phyloP scores from a whole-genome alignment of 1,140 invertebrate genomes.

The Euglossa dilemma region DNA sequence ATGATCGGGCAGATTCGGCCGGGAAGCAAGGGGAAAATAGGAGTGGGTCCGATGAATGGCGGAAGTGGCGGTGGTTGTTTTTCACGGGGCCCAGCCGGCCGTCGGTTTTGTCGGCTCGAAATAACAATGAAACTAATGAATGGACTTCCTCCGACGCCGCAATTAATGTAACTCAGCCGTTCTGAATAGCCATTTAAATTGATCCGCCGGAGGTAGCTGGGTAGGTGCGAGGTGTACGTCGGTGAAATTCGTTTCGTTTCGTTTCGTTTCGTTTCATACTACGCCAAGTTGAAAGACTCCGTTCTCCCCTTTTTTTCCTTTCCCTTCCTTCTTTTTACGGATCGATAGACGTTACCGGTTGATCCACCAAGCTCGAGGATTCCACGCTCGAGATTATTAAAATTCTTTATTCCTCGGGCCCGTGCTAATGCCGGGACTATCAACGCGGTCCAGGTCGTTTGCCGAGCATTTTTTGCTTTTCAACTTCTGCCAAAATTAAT shows the following conservation, averaged over 20 bases:
- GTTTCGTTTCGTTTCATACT: slow-evolving; percentile 23
- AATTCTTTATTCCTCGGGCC: not conserved
- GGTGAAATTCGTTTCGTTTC: slow-evolving; percentile 54
- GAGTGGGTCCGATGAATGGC: not conserved
- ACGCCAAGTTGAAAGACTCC: slow-evolving; percentile 26
- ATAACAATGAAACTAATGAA: slow-evolving; percentile 69
- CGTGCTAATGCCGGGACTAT: too few relatives aligned
- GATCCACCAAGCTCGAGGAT: not conserved
- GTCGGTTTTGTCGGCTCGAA: slow-evolving; percentile 48
- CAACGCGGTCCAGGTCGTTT: too few relatives aligned
- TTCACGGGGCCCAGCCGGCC: slow-evolving; percentile 42
- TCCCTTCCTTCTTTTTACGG: slow-evolving; percentile 9
- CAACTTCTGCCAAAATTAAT: too few relatives aligned
- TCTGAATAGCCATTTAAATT: slow-evolving; percentile 68
- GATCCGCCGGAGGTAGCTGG: slow-evolving; percentile 17
- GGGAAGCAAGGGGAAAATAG: slow-evolving; percentile 40
- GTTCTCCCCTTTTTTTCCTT: not conserved
- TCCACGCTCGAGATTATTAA: not conserved
- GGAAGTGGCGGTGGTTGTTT: slow-evolving; percentile 59
- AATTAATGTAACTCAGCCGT: slow-evolving; percentile 67
- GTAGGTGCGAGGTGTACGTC: slow-evolving; percentile 37
- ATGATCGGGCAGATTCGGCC: slow-evolving; percentile 17
- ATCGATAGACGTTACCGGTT: slow-evolving; percentile 2
- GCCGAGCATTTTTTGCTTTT: too few relatives aligned
- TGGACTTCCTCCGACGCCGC: slow-evolving; percentile 66